Evolutionary conservation across 35 echinoderm and acorn worm genomes (phyloP), one percentile per base, ranked within the genome.

Genomic region (Hemicentrotus pulcherrimus): DNA sequence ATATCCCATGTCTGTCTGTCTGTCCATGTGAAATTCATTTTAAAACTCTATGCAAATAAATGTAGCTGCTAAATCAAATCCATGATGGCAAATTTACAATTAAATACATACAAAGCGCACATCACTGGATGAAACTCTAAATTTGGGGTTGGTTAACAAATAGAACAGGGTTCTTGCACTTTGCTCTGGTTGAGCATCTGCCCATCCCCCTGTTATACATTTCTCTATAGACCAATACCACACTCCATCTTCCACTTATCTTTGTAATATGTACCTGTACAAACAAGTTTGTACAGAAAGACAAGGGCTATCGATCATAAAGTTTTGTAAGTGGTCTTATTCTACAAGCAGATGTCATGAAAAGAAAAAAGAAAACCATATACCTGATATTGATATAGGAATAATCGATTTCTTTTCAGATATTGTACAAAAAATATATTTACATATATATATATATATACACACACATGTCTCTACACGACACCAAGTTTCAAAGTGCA

Each of bases 281-380:
- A 90, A 90, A 90, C 88, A 45, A 18, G 88, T 47, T 90, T 90
- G 88, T 90, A 90, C 88, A 90, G 88, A 90, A 90, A 90, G 88
- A 90, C 88, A 90, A 90, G 46, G 88, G 88, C 46, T 90, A 90
- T 11, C 12, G 24, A 86, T 86, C 85, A 86, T 32, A 86, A 32
- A n/a, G 4, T 86, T 90, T 18, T 41, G 88, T 41, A 33, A 47
- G 24, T 41, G 88, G 88, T 47, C 32, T 41, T 90, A 41, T 47
- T 47, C 88, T 18, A 90, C 12, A 41, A 90, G 32, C 32, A 90
- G 46, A 24, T 10, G 31, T 18, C 4, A 41, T 33, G 18, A 0
- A 35, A 90, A 90, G 32, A 33, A 41, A 90, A 2, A 47, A 41
- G 0, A 90, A 90, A 18, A 33, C 46, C 31, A 33, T 41, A 90